Evolutionary conservation across 2,797 vertebrate genomes (phyloP).

Genomic region (Diplodus puntazzo): DNA sequence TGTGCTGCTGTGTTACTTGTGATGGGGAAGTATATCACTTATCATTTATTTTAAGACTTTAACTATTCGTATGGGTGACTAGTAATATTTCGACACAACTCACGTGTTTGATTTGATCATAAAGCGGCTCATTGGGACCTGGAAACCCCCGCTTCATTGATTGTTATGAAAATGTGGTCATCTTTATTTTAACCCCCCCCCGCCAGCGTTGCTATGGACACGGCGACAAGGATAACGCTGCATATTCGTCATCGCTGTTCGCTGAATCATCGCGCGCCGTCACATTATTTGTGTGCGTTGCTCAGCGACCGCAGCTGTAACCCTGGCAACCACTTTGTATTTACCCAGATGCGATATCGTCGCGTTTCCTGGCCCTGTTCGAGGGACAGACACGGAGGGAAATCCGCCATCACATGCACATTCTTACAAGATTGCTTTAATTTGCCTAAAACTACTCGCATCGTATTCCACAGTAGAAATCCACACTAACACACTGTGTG

Average conservation of each 20-base stretch:
- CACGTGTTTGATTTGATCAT: background rate
- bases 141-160: background rate
- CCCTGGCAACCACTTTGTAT: slow-evolving; percentile 58
- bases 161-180: background rate
- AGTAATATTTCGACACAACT: too few relatives aligned
- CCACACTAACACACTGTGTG: background rate
- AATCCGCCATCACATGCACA: slow-evolving; percentile 5
- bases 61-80: too few relatives aligned
- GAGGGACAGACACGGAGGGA: background rate
- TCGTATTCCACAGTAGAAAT: background rate
- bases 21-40: too few relatives aligned
- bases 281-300: slow-evolving; percentile 61
- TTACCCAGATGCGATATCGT: slow-evolving; percentile 24
- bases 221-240: background rate
- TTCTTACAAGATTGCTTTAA: slow-evolving; percentile 23
- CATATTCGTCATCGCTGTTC: slow-evolving; percentile 20
- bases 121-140: background rate
- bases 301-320: slow-evolving; percentile 50
- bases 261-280: background rate
- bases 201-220: slow-evolving; percentile 31
- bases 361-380: slow-evolving; percentile 35
- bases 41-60: too few relatives aligned
- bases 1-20: too few relatives aligned
- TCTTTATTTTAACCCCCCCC: background rate
- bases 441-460: background rate